A percentile compares a stretch with the other conserved stretches of the same genome.
These are phyloP conservation scores for Coenonympha glycerion DNA, from an alignment of 2,888 invertebrate species.

Conservation along the genomic window DNA sequence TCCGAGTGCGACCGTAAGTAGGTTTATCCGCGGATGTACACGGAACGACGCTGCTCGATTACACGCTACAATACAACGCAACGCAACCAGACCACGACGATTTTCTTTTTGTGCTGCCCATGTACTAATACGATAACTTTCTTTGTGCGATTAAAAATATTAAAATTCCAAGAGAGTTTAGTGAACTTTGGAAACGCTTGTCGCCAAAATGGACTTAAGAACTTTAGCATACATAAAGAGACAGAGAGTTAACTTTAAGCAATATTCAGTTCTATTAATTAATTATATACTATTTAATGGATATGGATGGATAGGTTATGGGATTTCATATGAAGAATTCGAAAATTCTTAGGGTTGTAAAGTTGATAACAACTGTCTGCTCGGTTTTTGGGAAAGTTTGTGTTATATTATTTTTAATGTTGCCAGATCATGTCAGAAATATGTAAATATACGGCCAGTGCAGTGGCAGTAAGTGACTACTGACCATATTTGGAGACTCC, in stretches of 20 bases:
- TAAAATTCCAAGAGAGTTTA: neutral
- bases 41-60: neutral
- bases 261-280: too few relatives aligned
- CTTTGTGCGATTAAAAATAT: neutral
- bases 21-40: neutral
- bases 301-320: too few relatives aligned
- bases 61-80: conserved; percentile 1
- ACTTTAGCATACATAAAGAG: too few relatives aligned
- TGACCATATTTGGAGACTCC: neutral
- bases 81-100: conserved; percentile 1
- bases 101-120: neutral
- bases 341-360: too few relatives aligned
- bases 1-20: too few relatives aligned
- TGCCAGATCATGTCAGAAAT: neutral
- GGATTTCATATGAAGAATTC: too few relatives aligned
- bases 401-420: neutral
- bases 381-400: neutral
- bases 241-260: too few relatives aligned
- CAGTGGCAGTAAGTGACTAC: too few relatives aligned
- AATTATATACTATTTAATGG: too few relatives aligned
- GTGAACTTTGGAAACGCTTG: too few relatives aligned
- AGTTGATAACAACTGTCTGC: neutral
- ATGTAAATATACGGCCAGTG: neutral
- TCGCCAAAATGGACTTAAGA: too few relatives aligned
- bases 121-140: neutral